These are phyloP conservation scores for Rhombomys opimus DNA, from an alignment of 2,113 vertebrate genomes.

Conservation along the genomic window DNA sequence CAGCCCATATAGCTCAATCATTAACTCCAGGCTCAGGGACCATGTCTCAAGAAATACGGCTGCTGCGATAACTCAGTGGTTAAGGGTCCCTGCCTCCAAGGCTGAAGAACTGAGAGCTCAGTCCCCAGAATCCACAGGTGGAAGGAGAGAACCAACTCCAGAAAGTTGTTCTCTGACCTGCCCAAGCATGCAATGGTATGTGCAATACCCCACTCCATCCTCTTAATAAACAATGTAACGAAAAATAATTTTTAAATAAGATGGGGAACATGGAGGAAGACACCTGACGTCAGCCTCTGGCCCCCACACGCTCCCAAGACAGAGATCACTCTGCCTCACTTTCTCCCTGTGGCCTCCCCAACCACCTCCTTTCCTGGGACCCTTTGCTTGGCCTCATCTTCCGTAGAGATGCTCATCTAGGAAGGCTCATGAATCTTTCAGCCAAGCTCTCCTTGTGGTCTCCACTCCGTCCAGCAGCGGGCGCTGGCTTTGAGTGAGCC, in stretches of 20 bases:
- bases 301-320: not conserved
- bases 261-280: not conserved
- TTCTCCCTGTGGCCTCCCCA: not conserved
- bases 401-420: not conserved
- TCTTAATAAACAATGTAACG: not conserved
- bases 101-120: not conserved
- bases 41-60: not conserved
- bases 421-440: not conserved
- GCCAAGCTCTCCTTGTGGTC: not conserved
- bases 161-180: too few relatives aligned
- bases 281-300: not conserved
- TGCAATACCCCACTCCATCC: not conserved
- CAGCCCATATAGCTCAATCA: not conserved
- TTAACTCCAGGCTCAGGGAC: not conserved
- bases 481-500: rapidly evolving
- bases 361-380: not conserved
- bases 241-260: not conserved
- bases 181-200: not conserved
- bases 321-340: not conserved
- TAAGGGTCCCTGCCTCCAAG: not conserved
- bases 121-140: not conserved
- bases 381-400: not conserved
- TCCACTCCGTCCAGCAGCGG: not conserved
- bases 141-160: not conserved
- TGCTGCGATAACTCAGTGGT: not conserved